Percentiles rank a stretch among this genome's conserved stretches.
phyloP scores from a whole-genome alignment of 2,797 vertebrate species.

The Megaceryle alcyon region DNA sequence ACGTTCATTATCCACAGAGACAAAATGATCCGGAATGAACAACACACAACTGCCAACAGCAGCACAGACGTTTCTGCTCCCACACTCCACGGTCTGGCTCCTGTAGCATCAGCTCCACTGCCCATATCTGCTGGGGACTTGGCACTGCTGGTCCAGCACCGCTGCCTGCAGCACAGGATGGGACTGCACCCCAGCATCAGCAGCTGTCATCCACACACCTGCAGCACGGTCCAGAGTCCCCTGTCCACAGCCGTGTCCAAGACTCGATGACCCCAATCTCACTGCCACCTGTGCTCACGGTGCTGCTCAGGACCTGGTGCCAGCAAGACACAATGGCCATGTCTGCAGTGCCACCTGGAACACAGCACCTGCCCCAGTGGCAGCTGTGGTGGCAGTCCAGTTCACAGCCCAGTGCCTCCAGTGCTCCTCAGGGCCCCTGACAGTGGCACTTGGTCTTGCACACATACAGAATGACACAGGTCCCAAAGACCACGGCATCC shows the following conservation, averaged over 20 bases:
- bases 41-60: not conserved
- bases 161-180: fast-evolving
- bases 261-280: not conserved
- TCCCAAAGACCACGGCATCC: not conserved
- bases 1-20: not conserved
- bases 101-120: not conserved
- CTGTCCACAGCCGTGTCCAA: fast-evolving
- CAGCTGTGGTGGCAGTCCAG: not conserved
- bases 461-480: not conserved
- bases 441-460: not conserved
- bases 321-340: fast-evolving
- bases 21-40: not conserved
- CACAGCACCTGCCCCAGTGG: fast-evolving
- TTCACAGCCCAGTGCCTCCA: not conserved
- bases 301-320: not conserved
- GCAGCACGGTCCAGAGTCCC: fast-evolving
- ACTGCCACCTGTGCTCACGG: fast-evolving
- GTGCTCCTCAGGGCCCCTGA: not conserved
- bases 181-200: fast-evolving
- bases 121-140: fast-evolving
- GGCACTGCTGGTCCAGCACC: fast-evolving
- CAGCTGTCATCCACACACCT: fast-evolving
- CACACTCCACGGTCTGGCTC: fast-evolving
- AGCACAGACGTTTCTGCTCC: not conserved
- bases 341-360: not conserved